Base-by-base conservation (phyloP, 2,888 invertebrate species). In the Polylopha cassiicola region DNA sequence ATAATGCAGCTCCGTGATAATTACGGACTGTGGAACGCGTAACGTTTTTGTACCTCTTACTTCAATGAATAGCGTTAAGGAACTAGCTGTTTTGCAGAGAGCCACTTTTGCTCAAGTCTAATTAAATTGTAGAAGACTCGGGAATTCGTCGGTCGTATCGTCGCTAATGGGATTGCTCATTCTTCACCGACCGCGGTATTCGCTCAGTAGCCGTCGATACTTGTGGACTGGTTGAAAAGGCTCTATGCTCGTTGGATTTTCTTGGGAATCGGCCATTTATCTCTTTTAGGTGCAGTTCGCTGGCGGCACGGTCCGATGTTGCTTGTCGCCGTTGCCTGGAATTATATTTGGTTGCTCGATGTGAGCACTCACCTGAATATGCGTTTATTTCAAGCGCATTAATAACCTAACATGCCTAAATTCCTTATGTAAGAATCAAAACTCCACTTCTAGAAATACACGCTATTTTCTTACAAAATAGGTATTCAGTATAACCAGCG, bases 231-330 rank as follows among this genome's bases (percentile, higher is more conserved):
- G n/a, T 29, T 20, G 39, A 28, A 33, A 33, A 16, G 34, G n/a
- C n/a, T 18, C 18, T 18, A 28, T 26, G 15, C 28, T 29, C 21
- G 21, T 24, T 36, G 24, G 29, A 18, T 36, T 36, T 41, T 41
- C 36, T 37, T 31, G 8, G 24, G 21, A 11, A 9, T 22, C 20
- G 47, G 51, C 55, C 64, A 63, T 60, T 68, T 65, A 71, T 70
- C 59, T 65, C 48, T 46, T 66, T 58, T 58, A 60, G 59, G 54
- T 58, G 56, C 50, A 51, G 46, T n/a, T n/a, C 46, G 48, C 43
- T 48, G 41, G 46, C 50, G 55, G 17, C 32, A 13, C 29, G 14
- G 16, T 20, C 13, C 8, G 13, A 14, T 10, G 22, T 3, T 3
- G 21, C n/a, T n/a, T n/a, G n/a, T n/a, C n/a, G n/a, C n/a, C n/a